These are phyloP conservation scores for Alcis repandata DNA, from an alignment of 2,888 invertebrate species.

Conservation along the genomic window DNA sequence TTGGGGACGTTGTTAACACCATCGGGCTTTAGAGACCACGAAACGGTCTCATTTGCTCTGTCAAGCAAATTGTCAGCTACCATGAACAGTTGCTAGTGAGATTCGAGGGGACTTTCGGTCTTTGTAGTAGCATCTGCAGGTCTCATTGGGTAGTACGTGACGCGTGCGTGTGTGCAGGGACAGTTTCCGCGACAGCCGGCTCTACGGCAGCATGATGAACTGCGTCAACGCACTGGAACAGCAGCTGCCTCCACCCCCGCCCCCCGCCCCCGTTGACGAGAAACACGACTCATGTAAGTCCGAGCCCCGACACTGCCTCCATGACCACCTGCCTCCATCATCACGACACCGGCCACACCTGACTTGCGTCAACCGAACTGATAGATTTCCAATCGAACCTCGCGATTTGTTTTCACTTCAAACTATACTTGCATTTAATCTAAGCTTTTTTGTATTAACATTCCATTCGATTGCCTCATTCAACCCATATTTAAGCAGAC, in stretches of 20 bases:
- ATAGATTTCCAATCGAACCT: not conserved
- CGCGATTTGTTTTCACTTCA: not conserved
- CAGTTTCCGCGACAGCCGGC: constrained; percentile 96
- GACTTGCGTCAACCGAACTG: constrained; percentile 19
- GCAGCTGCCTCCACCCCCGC: constrained; percentile 91
- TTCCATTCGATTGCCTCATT: not conserved
- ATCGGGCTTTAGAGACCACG: constrained; percentile 1
- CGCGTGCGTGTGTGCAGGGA: constrained; percentile 88
- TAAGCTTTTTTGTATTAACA: not conserved
- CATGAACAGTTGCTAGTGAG: not conserved
- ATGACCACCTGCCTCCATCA: constrained; percentile 38
- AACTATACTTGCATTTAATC: not conserved
- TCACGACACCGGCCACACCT: constrained; percentile 17
- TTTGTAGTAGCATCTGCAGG: not conserved
- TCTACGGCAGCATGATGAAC: constrained; percentile 98
- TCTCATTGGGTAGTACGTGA: constrained; percentile 50
- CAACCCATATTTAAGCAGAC: no score
- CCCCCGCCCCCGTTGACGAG: constrained; percentile 81
- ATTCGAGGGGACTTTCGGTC: constrained; percentile 1
- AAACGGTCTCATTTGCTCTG: constrained; percentile 20
- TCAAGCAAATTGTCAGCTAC: not conserved
- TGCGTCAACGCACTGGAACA: constrained; percentile 97
- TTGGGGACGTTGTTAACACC: constrained; percentile 3
- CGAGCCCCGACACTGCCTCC: constrained; percentile 40
- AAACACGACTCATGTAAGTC: constrained; percentile 84